phyloP scores from a whole-genome alignment of 2,113 vertebrate species.

The Trogon surrucura region DNA sequence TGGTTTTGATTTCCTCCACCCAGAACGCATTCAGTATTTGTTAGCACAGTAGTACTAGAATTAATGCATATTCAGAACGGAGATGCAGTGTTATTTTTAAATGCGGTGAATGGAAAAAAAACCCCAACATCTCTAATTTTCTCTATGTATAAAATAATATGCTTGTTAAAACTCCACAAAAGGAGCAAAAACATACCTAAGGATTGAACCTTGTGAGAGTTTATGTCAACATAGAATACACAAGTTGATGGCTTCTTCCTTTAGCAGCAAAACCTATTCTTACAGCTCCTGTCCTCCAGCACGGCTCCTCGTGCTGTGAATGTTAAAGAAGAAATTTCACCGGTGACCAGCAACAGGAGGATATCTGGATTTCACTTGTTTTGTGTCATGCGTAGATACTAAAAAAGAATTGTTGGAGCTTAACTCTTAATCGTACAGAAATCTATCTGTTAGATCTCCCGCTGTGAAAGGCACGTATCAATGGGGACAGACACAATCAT shows the following conservation, averaged over 20 bases:
- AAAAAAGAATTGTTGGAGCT: constrained; percentile 19
- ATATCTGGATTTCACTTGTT: background rate
- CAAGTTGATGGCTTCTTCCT: constrained; percentile 72
- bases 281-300: background rate
- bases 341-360: background rate
- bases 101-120: background rate
- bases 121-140: background rate
- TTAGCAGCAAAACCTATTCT: constrained; percentile 59
- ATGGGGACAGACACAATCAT: constrained; percentile 16
- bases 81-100: constrained; percentile 12
- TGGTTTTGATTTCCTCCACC: background rate
- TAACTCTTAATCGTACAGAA: background rate
- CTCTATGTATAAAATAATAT: background rate
- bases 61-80: background rate
- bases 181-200: constrained; percentile 56
- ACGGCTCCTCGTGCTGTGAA: background rate
- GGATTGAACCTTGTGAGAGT: constrained; percentile 42
- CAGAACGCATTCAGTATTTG: background rate
- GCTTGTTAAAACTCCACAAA: constrained; percentile 65
- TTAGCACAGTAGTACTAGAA: background rate
- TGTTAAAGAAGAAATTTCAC: background rate
- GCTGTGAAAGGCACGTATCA: constrained; percentile 32
- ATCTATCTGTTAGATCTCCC: background rate
- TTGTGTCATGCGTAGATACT: background rate
- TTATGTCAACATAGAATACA: background rate